Evolutionary conservation across 1,140 invertebrate genomes (phyloP).

Genomic region (Nilaparvata lugens): DNA sequence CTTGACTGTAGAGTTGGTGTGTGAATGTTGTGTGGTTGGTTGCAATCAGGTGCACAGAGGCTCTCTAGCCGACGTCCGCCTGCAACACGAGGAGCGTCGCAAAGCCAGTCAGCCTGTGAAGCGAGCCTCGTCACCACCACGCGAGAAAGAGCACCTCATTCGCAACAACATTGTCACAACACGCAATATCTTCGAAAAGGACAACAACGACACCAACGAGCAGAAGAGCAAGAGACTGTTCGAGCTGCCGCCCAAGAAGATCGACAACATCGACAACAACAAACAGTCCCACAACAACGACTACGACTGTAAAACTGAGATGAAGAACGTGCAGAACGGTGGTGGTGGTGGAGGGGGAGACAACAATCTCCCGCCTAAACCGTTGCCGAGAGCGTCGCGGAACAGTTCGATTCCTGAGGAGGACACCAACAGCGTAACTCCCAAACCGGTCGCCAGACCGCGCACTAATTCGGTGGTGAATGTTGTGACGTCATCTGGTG

Average conservation of each 20-base stretch:
- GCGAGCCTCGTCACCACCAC: background rate
- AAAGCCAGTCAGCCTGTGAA: background rate
- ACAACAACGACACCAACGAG: constrained; percentile 20
- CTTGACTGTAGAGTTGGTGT: too few relatives aligned
- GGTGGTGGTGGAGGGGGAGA: constrained; percentile 20
- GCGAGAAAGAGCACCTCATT: background rate
- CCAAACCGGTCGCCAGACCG: constrained; percentile 62
- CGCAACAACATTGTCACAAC: constrained; percentile 18
- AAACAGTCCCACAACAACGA: constrained; percentile 22
- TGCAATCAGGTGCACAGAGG: constrained; percentile 33
- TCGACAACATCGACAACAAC: constrained; percentile 18
- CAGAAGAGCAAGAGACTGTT: constrained; percentile 23
- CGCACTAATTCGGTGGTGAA: constrained; percentile 21
- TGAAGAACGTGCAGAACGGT: constrained; percentile 30
- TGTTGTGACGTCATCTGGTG: background rate
- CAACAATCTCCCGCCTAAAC: constrained; percentile 48
- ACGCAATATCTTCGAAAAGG: constrained; percentile 20
- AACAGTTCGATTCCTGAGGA: constrained; percentile 50
- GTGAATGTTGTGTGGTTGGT: too few relatives aligned
- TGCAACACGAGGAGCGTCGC: constrained; percentile 22
- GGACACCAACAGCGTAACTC: constrained; percentile 36
- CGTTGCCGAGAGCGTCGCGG: constrained; percentile 56
- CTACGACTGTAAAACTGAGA: constrained; percentile 27
- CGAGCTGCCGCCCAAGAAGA: constrained; percentile 10
- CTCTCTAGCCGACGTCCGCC: constrained; percentile 36